phyloP scores from a whole-genome alignment of 2,888 invertebrate genomes.

The Flabesymbios commensalis region DNA sequence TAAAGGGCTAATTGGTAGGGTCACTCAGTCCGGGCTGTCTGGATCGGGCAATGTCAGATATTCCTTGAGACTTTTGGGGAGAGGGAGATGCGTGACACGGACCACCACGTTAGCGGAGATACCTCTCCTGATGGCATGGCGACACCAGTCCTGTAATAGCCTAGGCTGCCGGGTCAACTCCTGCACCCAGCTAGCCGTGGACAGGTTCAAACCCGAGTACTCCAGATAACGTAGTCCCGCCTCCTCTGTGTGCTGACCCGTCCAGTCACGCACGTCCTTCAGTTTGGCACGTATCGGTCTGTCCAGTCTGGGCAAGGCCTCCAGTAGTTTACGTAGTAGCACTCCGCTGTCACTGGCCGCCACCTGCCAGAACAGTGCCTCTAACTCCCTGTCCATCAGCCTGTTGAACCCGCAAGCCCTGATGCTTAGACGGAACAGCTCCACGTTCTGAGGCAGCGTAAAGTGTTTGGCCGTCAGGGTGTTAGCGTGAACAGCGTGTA shows the following conservation, averaged over 20 bases:
- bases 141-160: background rate
- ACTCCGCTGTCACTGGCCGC: background rate
- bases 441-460: slow-evolving; percentile 1
- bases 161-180: background rate
- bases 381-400: background rate
- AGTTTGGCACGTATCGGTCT: background rate
- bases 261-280: background rate
- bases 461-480: background rate
- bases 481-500: background rate
- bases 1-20: no score
- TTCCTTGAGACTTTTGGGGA: background rate
- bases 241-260: background rate
- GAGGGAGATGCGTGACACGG: background rate
- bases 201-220: background rate
- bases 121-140: background rate
- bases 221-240: slow-evolving; percentile 1
- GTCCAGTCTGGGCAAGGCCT: background rate
- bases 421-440: background rate
- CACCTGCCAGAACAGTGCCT: background rate
- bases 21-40: no score
- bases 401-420: background rate
- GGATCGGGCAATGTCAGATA: background rate
- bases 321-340: background rate
- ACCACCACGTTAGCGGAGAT: background rate
- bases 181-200: background rate